Percentiles rank a stretch among this genome's conserved stretches.
Conservation (phyloP, 2,888 invertebrate species). For the Drosophila gaucha region DNA sequence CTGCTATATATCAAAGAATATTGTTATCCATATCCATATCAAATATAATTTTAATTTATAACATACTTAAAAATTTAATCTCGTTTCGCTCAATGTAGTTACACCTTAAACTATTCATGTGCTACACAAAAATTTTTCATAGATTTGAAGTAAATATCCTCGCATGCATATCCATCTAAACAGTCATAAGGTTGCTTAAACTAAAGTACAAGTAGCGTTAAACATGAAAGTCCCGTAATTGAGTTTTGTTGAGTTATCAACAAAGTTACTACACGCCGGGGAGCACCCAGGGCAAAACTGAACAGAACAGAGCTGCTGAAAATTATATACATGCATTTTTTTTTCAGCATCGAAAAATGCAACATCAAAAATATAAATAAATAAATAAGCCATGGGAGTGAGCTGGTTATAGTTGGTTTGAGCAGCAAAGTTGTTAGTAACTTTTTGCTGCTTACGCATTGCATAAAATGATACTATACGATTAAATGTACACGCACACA, state of each 20-base stretch:
- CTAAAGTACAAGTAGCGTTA: not conserved
- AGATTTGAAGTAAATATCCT: slow-evolving; percentile 1
- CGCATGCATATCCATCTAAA: not conserved
- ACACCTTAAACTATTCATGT: slow-evolving; percentile 16
- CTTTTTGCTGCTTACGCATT: slow-evolving; percentile 44
- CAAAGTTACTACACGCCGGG: slow-evolving; percentile 51
- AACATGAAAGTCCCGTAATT: slow-evolving; percentile 65
- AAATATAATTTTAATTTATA: no score
- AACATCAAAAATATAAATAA: slow-evolving; percentile 45
- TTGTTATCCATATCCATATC: not conserved
- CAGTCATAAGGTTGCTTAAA: not conserved
- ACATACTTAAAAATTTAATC: slow-evolving; percentile 1
- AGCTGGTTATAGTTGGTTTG: slow-evolving; percentile 9
- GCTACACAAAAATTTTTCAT: not conserved
- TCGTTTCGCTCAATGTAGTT: slow-evolving; percentile 32
- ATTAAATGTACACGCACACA: slow-evolving; percentile 18
- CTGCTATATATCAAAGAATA: no score
- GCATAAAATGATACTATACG: slow-evolving; percentile 30
- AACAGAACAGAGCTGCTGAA: slow-evolving; percentile 22
- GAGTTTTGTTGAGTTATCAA: slow-evolving; percentile 62
- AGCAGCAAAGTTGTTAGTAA: slow-evolving; percentile 22
- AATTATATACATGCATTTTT: slow-evolving; percentile 38
- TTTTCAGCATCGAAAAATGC: slow-evolving; percentile 39
- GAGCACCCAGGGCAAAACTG: slow-evolving; percentile 8
- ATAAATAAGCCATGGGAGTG: slow-evolving; percentile 44